Base-by-base conservation (phyloP, 2,888 invertebrate species). In the Athalia rosae region DNA sequence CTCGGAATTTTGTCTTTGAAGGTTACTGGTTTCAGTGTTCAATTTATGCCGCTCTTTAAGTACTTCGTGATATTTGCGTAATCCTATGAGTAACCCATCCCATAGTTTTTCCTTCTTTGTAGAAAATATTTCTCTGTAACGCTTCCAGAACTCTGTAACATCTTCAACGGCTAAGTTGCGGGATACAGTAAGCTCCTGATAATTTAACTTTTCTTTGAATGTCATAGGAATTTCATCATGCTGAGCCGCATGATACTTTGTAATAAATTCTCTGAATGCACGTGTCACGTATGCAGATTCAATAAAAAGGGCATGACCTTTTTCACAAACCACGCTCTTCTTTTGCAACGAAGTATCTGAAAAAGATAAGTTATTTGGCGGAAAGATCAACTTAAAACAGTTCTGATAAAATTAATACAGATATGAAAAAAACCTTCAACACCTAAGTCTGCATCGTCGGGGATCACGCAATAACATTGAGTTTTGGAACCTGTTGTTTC, bases 1-100 rank as follows among this genome's bases (percentile, higher is more conserved):
- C 79, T 95, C 95, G 1, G 90, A 88, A 87, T 96, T 96, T 83
- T 95, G 94, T 76, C 91, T 91, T 4, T 94, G 92, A 28, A 96
- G 86, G 74, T 90, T 91, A 15, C 92, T 90, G 3, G 95, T 94
- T 84, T 96, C 94, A 0, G 91, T 90, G 82, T 94, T 93, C 9
- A 95, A 90, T 76, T 92, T 91, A 81, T 94, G 93, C 0, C 96
- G 92, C 85, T 94, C 94, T 91, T 93, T 93, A 80, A 95, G 89
- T 80, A 94, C 91, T 48, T 91, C 91, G 80, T 93, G 91, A 88
- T 95, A 95, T 85, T 93, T 93, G 78, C 92, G 92, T 41, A 95
- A 89, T 4, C 94, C 94, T 28, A 92, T 89, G 5, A 93, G 87
- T 59, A 95, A 85, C 3, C 93, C 93, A 82, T 94, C 94, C 96